Conservation (phyloP, 2,797 vertebrate genomes). For the Odontamblyopus lacepedii region DNA sequence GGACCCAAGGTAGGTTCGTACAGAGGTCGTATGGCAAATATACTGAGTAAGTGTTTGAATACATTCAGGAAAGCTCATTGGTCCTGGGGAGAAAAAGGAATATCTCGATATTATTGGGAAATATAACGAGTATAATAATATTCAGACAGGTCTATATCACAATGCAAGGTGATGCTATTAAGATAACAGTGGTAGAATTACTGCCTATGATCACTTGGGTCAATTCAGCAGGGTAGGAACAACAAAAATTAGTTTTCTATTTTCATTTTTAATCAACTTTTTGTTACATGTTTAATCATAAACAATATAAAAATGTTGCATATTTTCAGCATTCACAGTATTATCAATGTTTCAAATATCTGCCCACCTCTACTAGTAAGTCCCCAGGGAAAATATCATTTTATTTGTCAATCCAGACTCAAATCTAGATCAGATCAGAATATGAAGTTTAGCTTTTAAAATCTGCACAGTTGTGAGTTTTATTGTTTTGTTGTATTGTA, state of each 20-base stretch:
- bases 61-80: neutral
- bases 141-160: too few species aligned
- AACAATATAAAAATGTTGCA: neutral
- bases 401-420: too few species aligned
- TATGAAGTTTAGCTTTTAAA: neutral
- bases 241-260: too few species aligned
- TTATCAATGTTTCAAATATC: neutral
- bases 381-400: too few species aligned
- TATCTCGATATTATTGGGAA: too few species aligned
- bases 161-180: too few species aligned
- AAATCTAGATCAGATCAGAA: neutral
- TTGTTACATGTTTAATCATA: too few species aligned
- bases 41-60: neutral
- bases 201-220: too few species aligned
- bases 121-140: too few species aligned
- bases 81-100: neutral
- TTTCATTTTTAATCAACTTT: too few species aligned
- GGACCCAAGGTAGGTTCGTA: slow-evolving; percentile 92
- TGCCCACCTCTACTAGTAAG: neutral
- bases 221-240: too few species aligned
- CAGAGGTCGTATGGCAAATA: neutral
- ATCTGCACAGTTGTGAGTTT: neutral
- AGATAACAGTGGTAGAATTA: too few species aligned
- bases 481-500: neutral
- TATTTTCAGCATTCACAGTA: neutral